Base-by-base conservation (phyloP, 1,140 invertebrate species). In the Drosophila pandora region DNA sequence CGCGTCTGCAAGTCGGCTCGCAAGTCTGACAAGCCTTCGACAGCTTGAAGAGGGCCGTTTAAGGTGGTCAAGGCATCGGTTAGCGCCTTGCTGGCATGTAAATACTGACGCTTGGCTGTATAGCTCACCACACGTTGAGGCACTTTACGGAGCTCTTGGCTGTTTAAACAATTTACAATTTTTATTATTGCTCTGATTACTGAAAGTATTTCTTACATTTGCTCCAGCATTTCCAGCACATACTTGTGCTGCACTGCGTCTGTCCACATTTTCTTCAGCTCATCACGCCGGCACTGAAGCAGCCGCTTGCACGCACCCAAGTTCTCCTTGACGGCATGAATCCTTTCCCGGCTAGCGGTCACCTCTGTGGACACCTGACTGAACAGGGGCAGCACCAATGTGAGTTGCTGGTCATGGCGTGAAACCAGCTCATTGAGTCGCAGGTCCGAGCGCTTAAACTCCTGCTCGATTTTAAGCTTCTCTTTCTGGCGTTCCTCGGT, bases 401-500 rank as follows among this genome's bases (percentile, higher is more conserved):
- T 96, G 4, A 99, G 94, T 91, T 99, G 97, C 83, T 96, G 94
- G 90, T 98, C 96, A 92, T 99, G 96, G 25, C 94, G 94, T 23
- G 96, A 96, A 21, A 99, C 96, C 17, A 99, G 93, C 91, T 97
- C 96, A 90, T 98, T 97, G 3, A 99, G 93, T 78, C 94, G 94
- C 71, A 95, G 94, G 93, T 99, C 98, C 92, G 97, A 98, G 85
- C 95, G 94, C 90, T 97, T 97, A 90, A 96, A 99, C 90, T 98
- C 97, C 76, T 97, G 96, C 92, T 99, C 98, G 32, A 99, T 93
- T 92, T 97, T 97, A 0, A 95, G 95, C 87, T 98, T 98, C 92
- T 99, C 98, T 85, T 96, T 95, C 90, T 99, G 98, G 76, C 98
- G 93, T 90, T 99, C 97, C 90, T 98, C 97, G 92, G 97, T 97